These are phyloP conservation scores for Leptodactylus fallax DNA, from an alignment of 2,797 vertebrate genomes.

Conservation along the genomic window DNA sequence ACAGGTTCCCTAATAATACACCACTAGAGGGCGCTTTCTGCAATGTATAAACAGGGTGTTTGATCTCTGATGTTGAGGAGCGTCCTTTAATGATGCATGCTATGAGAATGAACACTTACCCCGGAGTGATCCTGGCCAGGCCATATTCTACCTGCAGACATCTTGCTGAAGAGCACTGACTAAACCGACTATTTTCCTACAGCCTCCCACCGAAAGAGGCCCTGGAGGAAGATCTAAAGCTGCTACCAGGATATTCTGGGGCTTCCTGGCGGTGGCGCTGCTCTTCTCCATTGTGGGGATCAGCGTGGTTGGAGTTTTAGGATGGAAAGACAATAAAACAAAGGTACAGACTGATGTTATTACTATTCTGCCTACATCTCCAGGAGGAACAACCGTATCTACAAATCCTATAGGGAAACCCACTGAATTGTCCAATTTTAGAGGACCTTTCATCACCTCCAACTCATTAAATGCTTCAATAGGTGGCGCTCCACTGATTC, in stretches of 20 bases:
- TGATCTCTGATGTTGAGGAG: too few species aligned
- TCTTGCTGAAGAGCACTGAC: neutral
- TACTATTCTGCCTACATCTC: neutral
- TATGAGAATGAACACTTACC: too few species aligned
- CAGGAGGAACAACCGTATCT: neutral
- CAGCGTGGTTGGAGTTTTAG: constrained; percentile 72
- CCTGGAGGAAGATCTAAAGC: constrained; percentile 64
- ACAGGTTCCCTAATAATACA: too few species aligned
- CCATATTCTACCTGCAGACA: neutral
- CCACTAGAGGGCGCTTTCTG: too few species aligned
- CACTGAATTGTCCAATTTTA: too few species aligned
- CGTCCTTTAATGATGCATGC: too few species aligned
- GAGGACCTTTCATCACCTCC: too few species aligned
- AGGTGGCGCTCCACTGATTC: too few species aligned
- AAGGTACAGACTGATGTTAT: constrained; percentile 69
- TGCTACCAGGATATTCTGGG: constrained; percentile 81
- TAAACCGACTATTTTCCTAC: neutral
- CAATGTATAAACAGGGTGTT: too few species aligned
- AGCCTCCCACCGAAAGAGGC: constrained; percentile 68
- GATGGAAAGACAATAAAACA: constrained; percentile 65
- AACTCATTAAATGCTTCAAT: neutral
- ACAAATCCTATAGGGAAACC: neutral
- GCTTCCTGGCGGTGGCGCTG: constrained; percentile 74
- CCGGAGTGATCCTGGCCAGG: too few species aligned
- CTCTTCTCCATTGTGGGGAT: constrained; percentile 76